phyloP scores from a whole-genome alignment of 1,140 invertebrate species.

The Pseudomyrmex pallidus region DNA sequence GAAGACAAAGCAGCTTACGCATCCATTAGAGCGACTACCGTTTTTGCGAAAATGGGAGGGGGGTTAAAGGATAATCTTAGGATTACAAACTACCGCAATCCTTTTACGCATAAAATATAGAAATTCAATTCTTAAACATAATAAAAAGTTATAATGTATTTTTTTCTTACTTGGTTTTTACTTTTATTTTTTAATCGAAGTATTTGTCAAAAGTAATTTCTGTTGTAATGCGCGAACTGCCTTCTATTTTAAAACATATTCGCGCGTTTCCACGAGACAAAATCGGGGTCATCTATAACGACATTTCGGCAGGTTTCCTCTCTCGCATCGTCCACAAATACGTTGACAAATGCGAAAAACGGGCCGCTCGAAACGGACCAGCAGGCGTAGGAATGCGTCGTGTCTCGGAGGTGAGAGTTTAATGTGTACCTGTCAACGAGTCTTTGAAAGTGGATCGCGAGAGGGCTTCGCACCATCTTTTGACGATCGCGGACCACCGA shows the following conservation, averaged over 20 bases:
- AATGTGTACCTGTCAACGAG: conserved; percentile 56
- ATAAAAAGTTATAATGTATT: background rate
- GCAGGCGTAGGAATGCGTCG: conserved; percentile 32
- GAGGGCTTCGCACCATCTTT: conserved; percentile 45
- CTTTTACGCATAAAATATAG: background rate
- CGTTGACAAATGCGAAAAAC: conserved; percentile 60
- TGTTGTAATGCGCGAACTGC: too few species aligned
- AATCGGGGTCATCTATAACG: conserved; percentile 15
- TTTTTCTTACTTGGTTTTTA: background rate
- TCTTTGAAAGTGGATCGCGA: conserved; percentile 36
- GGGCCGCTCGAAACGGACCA: conserved; percentile 14
- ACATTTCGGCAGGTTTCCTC: conserved; percentile 32
- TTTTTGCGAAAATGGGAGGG: background rate
- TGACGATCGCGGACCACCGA: conserved; percentile 55
- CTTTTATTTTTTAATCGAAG: background rate
- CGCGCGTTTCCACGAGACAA: background rate
- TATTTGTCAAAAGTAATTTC: too few species aligned
- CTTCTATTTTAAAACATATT: background rate
- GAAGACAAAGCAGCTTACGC: conserved; percentile 16
- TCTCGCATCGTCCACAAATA: background rate
- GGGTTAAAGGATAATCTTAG: background rate
- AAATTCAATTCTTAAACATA: background rate
- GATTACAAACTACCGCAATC: background rate
- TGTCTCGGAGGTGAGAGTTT: conserved; percentile 58
- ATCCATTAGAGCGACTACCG: conserved; percentile 5